phyloP scores from a whole-genome alignment of 2,797 vertebrate genomes.

The Coregonus ussuriensis region DNA sequence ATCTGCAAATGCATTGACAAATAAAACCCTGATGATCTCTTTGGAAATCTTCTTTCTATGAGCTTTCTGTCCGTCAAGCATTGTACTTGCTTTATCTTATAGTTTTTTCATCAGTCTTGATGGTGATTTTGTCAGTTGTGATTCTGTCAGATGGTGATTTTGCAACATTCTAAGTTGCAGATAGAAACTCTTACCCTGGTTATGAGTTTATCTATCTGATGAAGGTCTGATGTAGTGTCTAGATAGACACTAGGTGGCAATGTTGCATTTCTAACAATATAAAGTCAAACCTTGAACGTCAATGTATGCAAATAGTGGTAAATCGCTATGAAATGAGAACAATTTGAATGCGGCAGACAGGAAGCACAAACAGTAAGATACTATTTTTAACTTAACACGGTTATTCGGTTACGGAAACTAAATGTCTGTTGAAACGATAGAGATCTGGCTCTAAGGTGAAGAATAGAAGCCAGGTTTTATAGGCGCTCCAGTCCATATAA shows the following conservation, averaged over 20 bases:
- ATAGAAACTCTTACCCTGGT: too few relatives aligned
- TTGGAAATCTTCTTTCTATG: too few relatives aligned
- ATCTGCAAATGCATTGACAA: too few relatives aligned
- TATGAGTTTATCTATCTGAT: background rate
- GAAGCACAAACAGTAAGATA: background rate
- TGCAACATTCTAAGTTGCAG: too few relatives aligned
- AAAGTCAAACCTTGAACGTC: background rate
- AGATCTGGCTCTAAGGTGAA: background rate
- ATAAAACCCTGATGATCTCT: too few relatives aligned
- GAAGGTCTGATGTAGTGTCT: background rate
- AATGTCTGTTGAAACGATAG: background rate
- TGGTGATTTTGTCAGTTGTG: too few relatives aligned
- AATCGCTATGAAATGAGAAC: background rate
- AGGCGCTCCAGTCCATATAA: background rate
- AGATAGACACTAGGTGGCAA: background rate
- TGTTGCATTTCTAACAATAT: background rate
- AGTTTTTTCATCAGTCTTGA: too few relatives aligned
- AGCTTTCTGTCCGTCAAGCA: too few relatives aligned
- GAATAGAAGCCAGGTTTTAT: background rate
- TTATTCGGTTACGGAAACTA: background rate
- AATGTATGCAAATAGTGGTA: background rate
- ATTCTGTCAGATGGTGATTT: too few relatives aligned
- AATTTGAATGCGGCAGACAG: background rate
- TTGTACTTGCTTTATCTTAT: too few relatives aligned
- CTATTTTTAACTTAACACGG: background rate